Evolutionary conservation across 2,888 invertebrate genomes (phyloP).

Genomic region (Caenorhabditis angaria): DNA sequence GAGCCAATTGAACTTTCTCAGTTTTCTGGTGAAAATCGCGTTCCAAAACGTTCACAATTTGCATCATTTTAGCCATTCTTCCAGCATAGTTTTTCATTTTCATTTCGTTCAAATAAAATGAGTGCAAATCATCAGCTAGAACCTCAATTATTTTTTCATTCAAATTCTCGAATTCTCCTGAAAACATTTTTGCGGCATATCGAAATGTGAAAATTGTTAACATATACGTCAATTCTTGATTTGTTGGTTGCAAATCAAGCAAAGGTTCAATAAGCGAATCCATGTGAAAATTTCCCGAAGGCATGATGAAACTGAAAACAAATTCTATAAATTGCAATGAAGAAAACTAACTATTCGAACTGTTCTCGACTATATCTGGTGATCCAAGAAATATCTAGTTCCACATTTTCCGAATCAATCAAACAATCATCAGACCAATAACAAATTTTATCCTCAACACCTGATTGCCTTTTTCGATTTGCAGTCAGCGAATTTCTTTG

Average conservation of each 20-base stretch:
- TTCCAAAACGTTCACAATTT: slow-evolving; percentile 45
- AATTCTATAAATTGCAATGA: not conserved
- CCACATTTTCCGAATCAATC: slow-evolving; percentile 6
- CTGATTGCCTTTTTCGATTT: not conserved
- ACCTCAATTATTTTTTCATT: slow-evolving; percentile 29
- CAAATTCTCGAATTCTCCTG: slow-evolving; percentile 16
- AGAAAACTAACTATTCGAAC: no score
- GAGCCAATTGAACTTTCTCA: slow-evolving; percentile 37
- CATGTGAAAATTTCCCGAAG: slow-evolving; percentile 1
- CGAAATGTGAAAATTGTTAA: slow-evolving; percentile 36
- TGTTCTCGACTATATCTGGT: slow-evolving; percentile 14
- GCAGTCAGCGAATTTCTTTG: slow-evolving; percentile 1
- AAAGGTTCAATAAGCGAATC: slow-evolving; percentile 23
- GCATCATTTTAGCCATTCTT: slow-evolving; percentile 44
- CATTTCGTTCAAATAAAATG: slow-evolving; percentile 32
- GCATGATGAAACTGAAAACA: slow-evolving; percentile 19
- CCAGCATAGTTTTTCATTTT: slow-evolving; percentile 38
- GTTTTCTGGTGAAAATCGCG: not conserved
- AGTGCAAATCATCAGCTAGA: slow-evolving; percentile 35
- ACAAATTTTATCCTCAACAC: not conserved
- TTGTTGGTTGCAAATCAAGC: slow-evolving; percentile 25
- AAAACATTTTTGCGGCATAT: slow-evolving; percentile 27
- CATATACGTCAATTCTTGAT: slow-evolving; percentile 37
- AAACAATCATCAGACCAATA: not conserved
- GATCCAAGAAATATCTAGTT: slow-evolving; percentile 26